These are phyloP conservation scores for Myotis myotis DNA, from an alignment of 2,797 vertebrate species.

Conservation along the genomic window DNA sequence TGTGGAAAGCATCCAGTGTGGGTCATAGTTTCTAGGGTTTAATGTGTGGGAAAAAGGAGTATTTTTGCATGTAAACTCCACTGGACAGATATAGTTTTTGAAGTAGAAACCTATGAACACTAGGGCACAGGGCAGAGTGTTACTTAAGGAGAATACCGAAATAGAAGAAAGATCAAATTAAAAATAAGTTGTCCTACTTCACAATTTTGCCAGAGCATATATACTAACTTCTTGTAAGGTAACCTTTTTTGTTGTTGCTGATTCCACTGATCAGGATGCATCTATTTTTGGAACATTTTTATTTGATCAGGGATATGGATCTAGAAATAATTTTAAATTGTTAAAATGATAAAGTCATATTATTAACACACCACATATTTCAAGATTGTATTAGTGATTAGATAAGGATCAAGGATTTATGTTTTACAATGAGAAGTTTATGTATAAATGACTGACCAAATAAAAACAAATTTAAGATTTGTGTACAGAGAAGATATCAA, in stretches of 20 bases:
- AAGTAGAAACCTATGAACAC: neutral
- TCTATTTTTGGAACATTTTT: neutral
- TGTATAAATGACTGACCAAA: neutral
- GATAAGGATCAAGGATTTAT: neutral
- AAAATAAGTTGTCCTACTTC: constrained; percentile 25
- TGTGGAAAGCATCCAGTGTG: neutral
- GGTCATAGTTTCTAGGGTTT: constrained; percentile 3
- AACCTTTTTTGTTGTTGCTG: neutral
- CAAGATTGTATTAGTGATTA: neutral
- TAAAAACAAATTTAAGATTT: neutral
- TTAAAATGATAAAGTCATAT: neutral
- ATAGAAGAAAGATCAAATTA: constrained; percentile 25
- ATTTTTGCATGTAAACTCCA: neutral
- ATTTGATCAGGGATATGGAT: neutral
- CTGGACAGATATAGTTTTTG: neutral
- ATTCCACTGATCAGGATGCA: neutral
- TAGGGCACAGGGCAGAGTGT: neutral
- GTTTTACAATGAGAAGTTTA: neutral
- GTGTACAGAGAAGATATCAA: neutral
- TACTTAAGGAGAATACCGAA: neutral
- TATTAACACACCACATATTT: neutral
- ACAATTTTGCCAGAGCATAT: neutral
- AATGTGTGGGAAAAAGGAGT: neutral
- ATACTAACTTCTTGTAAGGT: neutral
- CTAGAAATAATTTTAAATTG: neutral